Conservation (phyloP, 2,888 invertebrate species). For the Pemphredon lugubris region DNA sequence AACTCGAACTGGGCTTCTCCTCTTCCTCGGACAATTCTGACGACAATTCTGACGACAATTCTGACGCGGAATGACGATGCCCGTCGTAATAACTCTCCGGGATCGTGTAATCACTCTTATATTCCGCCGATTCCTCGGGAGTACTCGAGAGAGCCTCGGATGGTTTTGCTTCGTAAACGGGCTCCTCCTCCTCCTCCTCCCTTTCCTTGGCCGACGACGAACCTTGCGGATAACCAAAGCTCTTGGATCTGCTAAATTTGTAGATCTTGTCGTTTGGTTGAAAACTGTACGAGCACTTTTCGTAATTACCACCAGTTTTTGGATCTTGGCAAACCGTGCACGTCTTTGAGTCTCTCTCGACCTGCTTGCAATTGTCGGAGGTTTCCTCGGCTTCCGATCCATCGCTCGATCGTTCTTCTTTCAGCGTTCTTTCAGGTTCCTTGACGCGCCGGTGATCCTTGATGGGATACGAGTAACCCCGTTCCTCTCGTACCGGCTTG, state of each 20-base stretch:
- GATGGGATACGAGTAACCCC: conserved; percentile 1
- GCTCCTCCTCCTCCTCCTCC: conserved; percentile 10
- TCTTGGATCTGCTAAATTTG: conserved; percentile 73
- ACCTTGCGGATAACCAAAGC: conserved; percentile 61
- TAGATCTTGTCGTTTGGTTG: conserved; percentile 80
- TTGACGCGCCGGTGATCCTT: not conserved
- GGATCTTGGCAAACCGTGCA: conserved; percentile 83
- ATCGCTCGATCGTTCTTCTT: not conserved
- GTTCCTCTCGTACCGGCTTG: conserved; percentile 6
- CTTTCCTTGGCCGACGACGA: conserved; percentile 22
- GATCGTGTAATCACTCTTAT: conserved; percentile 40
- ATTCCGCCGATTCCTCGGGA: conserved; percentile 21
- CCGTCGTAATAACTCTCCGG: conserved; percentile 30
- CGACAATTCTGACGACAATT: not conserved
- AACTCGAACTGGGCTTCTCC: conserved; percentile 1
- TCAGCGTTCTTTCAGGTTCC: not conserved
- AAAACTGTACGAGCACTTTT: conserved; percentile 84
- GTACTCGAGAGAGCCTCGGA: not conserved
- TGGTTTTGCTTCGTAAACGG: not conserved
- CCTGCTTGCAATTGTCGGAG: conserved; percentile 62
- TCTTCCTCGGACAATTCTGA: conserved; percentile 14
- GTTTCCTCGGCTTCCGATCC: conserved; percentile 7
- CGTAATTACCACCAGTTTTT: conserved; percentile 83
- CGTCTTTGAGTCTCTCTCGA: conserved; percentile 79
- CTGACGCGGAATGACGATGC: no score